Evolutionary conservation across 2,888 invertebrate genomes (phyloP).

Genomic region (Orthonychiurus folsomi): DNA sequence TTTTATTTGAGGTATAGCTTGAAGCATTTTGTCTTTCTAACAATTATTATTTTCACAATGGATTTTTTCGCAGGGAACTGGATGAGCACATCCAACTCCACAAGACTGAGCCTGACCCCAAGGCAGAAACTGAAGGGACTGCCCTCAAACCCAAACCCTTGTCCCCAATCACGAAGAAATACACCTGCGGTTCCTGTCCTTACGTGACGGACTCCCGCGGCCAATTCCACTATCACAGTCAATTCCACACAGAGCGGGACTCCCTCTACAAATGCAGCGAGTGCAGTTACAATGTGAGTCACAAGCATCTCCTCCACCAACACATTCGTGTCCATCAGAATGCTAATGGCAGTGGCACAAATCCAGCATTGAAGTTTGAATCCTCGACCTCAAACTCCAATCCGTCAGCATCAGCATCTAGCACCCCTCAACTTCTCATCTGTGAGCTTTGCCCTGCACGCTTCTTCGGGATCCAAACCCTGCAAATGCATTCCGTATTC

Average conservation of each 20-base stretch:
- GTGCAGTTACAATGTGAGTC: constrained; percentile 55
- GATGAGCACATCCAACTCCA: no score
- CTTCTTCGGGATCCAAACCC: constrained; percentile 65
- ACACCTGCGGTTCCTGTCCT: constrained; percentile 70
- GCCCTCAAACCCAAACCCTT: constrained; percentile 11
- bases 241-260: constrained; percentile 66
- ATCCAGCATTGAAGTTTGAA: no score
- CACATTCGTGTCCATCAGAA: constrained; percentile 67
- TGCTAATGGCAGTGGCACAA: no score
- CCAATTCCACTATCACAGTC: constrained; percentile 76
- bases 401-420: background rate
- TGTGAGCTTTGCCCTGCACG: constrained; percentile 76
- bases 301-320: constrained; percentile 64
- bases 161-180: constrained; percentile 49
- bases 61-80: no score
- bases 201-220: constrained; percentile 78
- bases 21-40: no score
- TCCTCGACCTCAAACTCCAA: background rate
- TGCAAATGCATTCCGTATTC: constrained; percentile 61
- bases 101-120: no score
- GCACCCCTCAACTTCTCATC: constrained; percentile 49
- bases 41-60: no score
- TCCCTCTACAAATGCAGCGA: constrained; percentile 70
- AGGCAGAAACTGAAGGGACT: no score
- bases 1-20: no score